These are phyloP conservation scores for Gadopsis bispinosus DNA, from an alignment of 2,797 vertebrate genomes.

Conservation along the genomic window DNA sequence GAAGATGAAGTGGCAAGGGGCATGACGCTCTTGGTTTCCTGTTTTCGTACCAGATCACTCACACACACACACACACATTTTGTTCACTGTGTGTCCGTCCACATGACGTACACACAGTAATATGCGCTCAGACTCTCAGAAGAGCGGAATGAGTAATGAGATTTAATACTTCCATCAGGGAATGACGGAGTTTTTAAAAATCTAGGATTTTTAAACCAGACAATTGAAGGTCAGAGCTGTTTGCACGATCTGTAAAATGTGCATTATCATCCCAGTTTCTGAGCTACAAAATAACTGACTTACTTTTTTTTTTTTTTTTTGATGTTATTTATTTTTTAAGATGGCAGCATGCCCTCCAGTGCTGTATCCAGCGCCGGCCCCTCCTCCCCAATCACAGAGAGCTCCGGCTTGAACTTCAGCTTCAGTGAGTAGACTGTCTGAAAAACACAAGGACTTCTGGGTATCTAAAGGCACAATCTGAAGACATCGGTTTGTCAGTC, in stretches of 20 bases:
- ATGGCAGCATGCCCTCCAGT: slow-evolving; percentile 91
- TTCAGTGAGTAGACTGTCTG: slow-evolving; percentile 80
- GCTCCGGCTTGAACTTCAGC: slow-evolving; percentile 85
- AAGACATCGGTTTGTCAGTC: neutral
- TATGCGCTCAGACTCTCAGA: neutral
- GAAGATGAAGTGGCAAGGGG: neutral
- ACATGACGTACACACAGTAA: slow-evolving; percentile 26
- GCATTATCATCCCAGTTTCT: neutral
- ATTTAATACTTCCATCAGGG: neutral
- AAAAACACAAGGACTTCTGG: slow-evolving; percentile 26
- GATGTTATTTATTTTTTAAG: slow-evolving; percentile 72
- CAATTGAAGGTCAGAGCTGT: neutral
- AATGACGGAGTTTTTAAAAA: neutral
- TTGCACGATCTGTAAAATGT: neutral
- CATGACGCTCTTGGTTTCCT: slow-evolving; percentile 26
- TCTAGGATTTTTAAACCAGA: neutral
- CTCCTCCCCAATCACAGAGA: slow-evolving; percentile 88
- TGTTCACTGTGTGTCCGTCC: slow-evolving; percentile 22
- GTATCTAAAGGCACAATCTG: neutral
- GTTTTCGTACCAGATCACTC: slow-evolving; percentile 15
- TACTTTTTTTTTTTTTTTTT: neutral
- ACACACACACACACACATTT: neutral
- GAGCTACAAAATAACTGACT: neutral
- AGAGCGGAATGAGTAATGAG: neutral
- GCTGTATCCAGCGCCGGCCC: slow-evolving; percentile 92